Base-by-base conservation (phyloP, 2,888 invertebrate genomes). In the Apamea monoglypha region DNA sequence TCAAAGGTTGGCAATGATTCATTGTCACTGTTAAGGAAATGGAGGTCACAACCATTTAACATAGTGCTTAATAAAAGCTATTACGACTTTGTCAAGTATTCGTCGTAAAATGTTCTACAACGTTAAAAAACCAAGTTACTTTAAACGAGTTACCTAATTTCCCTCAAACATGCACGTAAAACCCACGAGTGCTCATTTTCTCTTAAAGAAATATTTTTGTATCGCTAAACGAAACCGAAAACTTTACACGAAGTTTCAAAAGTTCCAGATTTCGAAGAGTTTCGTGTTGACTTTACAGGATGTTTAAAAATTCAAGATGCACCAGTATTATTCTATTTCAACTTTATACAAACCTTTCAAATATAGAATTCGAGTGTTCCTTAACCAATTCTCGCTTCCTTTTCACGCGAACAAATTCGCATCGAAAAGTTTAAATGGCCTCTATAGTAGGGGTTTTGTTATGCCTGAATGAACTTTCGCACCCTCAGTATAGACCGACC, bases 391-490 rank as follows among this genome's bases (percentile, higher is more conserved):
- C 89, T 89, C 89, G 76, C 73, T 81, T 87, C 70, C 67, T 80
- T 83, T 82, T 88, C 87, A 85, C 79, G 67, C 40, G 36, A 83
- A 85, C 79, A 89, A 86, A 88, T 85, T 91, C 90, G 83, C 83
- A 90, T 88, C 85, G 76, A 74, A 88, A 88, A 91, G 88, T 90
- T 91, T 89, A 91, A 91, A 91, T 90, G 85, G 90, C 89, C 81
- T 90, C 89, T 81, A 86, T 90, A 85, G 92, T 92, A 92, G 89
- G 91, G 92, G 91, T 79, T 83, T 89, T 91, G 90, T 92, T 92
- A 90, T 91, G 91, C 92, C 91, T 92, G 90, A 93, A 91, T 91
- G 92, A 93, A 92, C 92, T 91, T 94, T 93, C 89, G 86, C 93
- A 92, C 92, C 92, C 91, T 88, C 91, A 80, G 85, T 88, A 88